Base-by-base conservation (phyloP, 2,888 invertebrate species). In the Aphidoletes aphidimyza region DNA sequence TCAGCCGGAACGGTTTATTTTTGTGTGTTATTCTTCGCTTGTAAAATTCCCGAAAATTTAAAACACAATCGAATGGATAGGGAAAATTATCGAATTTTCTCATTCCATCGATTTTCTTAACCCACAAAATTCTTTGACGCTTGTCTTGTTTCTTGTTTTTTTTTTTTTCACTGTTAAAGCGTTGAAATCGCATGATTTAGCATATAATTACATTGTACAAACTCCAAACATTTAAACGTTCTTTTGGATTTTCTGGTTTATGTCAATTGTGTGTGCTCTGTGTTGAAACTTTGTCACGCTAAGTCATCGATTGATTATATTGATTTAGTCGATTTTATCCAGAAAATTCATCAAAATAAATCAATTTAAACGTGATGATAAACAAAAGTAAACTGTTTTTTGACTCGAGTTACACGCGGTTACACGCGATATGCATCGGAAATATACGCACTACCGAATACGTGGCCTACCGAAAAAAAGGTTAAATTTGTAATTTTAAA, bases 341-440 rank as follows among this genome's bases (percentile, higher is more conserved):
- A 81, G 81, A 81, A 81, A 81, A 81, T 81, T 6, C n/a, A 81
- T 6, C 81, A 37, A 81, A 39, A 37, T 81, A 81, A 81, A 81
- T 81, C 81, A 81, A 81, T 81, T 81, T 37, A 19, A 22, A 9
- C n/a, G 5, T 1, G n/a, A 81, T n/a, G n/a, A n/a, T n/a, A n/a
- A n/a, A n/a, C n/a, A n/a, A n/a, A n/a, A n/a, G n/a, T n/a, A n/a
- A n/a, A n/a, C n/a, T n/a, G n/a, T n/a, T n/a, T n/a, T n/a, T n/a
- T n/a, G n/a, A n/a, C n/a, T n/a, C n/a, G n/a, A n/a, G n/a, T n/a
- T n/a, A n/a, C n/a, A n/a, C n/a, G n/a, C n/a, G n/a, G n/a, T n/a
- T n/a, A n/a, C n/a, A n/a, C n/a, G n/a, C n/a, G 19, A 22, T 37
- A 37, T n/a, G 11, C n/a, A n/a, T 6, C 54, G 3, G 22, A 81